Base-by-base conservation (phyloP, 1,140 invertebrate genomes). In the Alviniconcha marisindica region DNA sequence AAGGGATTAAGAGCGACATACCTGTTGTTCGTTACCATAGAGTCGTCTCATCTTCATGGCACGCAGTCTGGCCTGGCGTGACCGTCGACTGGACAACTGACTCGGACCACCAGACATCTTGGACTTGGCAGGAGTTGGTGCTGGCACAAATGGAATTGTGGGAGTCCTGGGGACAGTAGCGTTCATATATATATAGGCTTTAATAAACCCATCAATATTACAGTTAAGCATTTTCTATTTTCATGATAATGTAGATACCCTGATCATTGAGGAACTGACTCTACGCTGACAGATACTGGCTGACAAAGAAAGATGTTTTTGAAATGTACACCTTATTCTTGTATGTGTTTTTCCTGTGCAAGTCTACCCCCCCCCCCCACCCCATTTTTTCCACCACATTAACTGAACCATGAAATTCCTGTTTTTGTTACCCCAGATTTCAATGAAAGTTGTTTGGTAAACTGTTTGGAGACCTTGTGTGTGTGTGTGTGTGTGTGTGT, bases 21-120 rank as follows among this genome's bases (percentile, higher is more conserved):
- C 78, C 77, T 42, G 56, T 1, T 66, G 33, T 79, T 89, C 88
- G 42, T 87, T 63, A 42, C 88, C 89, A 84, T 92, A 93, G 83
- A 90, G 88, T 71, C 88, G 88, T 78, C 90, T 89, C 88, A 93
- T 90, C 82, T 91, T 92, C 77, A 88, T 81, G 15, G 91, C 92
- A 77, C 89, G 85, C 14, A 86, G 69, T 44, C 86, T 73, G n/a
- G 91, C 91, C 69, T 91, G 88, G 78, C 89, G 89, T 3, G 91
- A 91, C 28, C 91, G 76, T 38, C 92, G 83, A 81, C 90, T 88
- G 28, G 91, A 91, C 60, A 86, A 51, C 36, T 90, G 88, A 81
- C 87, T 88, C 0, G 81, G 79, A 15, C n/a, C 83, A 14, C 86
- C 88, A 33, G 88, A 89, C 71, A 86, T 60, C 51, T 89, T 89